Base-by-base conservation (phyloP, 1,140 invertebrate genomes). In the Copidosoma floridanum region DNA sequence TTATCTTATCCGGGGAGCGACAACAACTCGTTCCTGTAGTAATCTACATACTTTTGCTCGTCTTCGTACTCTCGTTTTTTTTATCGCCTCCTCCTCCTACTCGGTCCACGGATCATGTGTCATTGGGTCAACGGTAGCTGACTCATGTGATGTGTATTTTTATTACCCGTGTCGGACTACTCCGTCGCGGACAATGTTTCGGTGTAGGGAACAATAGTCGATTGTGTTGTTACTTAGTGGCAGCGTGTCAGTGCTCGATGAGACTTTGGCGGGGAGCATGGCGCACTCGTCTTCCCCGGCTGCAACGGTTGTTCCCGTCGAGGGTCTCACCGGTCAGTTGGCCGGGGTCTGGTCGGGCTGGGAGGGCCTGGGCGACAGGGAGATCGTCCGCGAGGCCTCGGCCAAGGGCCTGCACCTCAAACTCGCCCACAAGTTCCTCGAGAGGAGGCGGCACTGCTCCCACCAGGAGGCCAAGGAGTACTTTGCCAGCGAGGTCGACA, bases 361-460 rank as follows among this genome's bases (percentile, higher is more conserved):
- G 84, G 78, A 82, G 53, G 78, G 72, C 32, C 80, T 84, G 40
- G 79, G 81, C 27, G 77, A 81, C 21, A 73, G 84, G 67, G 85
- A 88, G 71, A 81, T 88, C 32, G 84, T 85, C 0, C 76, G 86
- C 63, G 86, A 88, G 71, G 84, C 86, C 37, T 86, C 85, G 51
- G 82, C 83, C 0, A 88, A 88, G 73, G 86, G 86, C 14, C 83
- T 80, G 40, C 84, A 86, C 65, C 81, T 87, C 46, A 71, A 80
- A 27, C 68, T 87, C 53, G 85, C 85, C 47, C 72, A 82, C 38
- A 81, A 82, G 65, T 87, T 83, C 74, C 71, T 88, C 14, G 79
- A 81, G 41, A 69, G 68, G 16, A 82, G 84, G 65, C 84, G 82
- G 65, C 72, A 75, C 53, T 83, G 82, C 77, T 79, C 71, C 51